These are phyloP conservation scores for Ditula angustiorana DNA, from an alignment of 2,888 invertebrate genomes.

Conservation along the genomic window DNA sequence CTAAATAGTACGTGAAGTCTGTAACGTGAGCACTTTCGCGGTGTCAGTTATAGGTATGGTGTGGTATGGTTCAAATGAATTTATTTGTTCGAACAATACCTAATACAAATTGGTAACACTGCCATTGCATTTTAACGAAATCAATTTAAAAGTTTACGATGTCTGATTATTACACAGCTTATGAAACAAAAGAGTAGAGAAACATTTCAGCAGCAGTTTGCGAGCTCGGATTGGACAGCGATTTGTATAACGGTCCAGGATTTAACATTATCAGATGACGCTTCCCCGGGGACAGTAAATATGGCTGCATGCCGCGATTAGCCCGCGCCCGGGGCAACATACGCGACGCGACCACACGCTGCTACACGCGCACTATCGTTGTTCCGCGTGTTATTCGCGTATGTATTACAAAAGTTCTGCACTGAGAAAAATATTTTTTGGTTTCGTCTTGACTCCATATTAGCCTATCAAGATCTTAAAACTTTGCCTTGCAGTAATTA, in stretches of 20 bases:
- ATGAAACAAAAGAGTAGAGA: constrained; percentile 4
- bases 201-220: constrained; percentile 24
- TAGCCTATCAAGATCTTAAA: too few species aligned
- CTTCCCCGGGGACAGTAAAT: constrained; percentile 73
- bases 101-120: too few species aligned
- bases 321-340: constrained; percentile 57
- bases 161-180: background rate
- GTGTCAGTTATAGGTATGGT: too few species aligned
- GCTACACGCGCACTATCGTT: constrained; percentile 12
- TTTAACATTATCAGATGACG: constrained; percentile 69
- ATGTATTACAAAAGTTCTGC: constrained; percentile 15
- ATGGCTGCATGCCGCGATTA: constrained; percentile 67
- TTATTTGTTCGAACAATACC: too few species aligned
- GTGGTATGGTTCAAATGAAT: too few species aligned
- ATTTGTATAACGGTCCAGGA: constrained; percentile 58
- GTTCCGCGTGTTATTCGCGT: constrained; percentile 4
- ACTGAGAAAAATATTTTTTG: too few species aligned
- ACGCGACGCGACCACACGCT: constrained; percentile 44
- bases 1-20: too few species aligned
- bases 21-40: too few species aligned
- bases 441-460: too few species aligned
- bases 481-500: too few species aligned
- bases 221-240: constrained; percentile 41
- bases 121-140: too few species aligned
- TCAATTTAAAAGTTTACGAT: too few species aligned